Conservation (phyloP, 2,797 vertebrate genomes). For the Urophycis tenuis region DNA sequence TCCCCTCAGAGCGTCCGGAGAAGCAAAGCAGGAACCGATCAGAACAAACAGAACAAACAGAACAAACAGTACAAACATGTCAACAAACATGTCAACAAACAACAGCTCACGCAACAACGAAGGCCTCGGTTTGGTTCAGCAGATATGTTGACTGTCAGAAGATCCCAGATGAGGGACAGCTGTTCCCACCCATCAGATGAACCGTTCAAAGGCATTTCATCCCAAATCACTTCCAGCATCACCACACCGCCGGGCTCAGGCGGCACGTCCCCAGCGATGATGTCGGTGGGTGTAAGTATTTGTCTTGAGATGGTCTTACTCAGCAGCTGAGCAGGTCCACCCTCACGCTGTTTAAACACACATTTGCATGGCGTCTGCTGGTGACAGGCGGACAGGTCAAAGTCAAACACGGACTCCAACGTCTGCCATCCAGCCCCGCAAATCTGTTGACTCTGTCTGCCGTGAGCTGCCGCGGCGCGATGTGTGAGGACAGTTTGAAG, state of each 20-base stretch:
- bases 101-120: no score
- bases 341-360: not conserved
- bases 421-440: not conserved
- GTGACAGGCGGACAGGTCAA: conserved; percentile 7
- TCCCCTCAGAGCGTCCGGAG: no score
- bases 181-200: not conserved
- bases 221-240: not conserved
- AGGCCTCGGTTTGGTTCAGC: no score
- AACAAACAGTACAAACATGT: no score
- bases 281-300: not conserved
- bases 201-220: not conserved
- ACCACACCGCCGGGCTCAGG: no score
- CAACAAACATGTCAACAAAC: no score
- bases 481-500: conserved; percentile 36
- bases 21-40: no score
- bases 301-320: not conserved
- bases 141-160: not conserved
- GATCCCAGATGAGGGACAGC: not conserved
- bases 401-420: conserved; percentile 1
- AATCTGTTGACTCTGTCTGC: not conserved
- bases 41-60: no score
- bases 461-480: no score
- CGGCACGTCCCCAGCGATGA: no score
- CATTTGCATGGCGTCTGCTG: conserved; percentile 20
- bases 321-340: not conserved